Percentiles rank a stretch among this genome's conserved stretches.
Evolutionary conservation across 92 coral and sea anemone genomes (phyloP).

Genomic region (Blastomussa wellsi): DNA sequence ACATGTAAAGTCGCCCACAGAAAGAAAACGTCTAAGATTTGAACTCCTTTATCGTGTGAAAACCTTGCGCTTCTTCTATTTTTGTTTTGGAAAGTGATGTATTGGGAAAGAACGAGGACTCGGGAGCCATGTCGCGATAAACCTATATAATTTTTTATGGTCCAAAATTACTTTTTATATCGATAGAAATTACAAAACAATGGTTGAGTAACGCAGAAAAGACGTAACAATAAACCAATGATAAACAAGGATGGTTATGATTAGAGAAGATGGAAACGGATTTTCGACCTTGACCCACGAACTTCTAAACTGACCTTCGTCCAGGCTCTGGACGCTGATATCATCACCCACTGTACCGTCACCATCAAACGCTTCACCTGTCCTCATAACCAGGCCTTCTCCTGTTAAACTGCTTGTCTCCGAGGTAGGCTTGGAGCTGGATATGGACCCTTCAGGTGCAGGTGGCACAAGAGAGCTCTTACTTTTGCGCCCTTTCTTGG

Average conservation of each 20-base stretch:
- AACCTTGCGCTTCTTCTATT: background rate
- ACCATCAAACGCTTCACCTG: conserved; percentile 62
- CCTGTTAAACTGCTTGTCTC: conserved; percentile 92
- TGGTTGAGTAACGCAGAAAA: too few relatives aligned
- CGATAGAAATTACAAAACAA: background rate
- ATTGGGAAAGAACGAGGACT: too few relatives aligned
- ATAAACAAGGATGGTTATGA: too few relatives aligned
- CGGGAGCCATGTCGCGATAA: background rate
- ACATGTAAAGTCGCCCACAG: background rate
- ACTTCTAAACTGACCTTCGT: conserved; percentile 73
- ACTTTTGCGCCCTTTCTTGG: conserved; percentile 98
- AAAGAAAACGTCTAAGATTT: background rate
- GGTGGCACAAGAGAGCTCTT: conserved; percentile 92
- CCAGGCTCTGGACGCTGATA: conserved; percentile 94
- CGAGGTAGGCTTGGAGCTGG: conserved; percentile 76
- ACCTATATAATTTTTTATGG: background rate
- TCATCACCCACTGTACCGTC: conserved; percentile 83
- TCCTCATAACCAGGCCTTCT: conserved; percentile 64
- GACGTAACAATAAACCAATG: background rate
- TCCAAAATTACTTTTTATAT: background rate
- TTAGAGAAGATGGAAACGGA: background rate
- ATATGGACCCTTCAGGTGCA: conserved; percentile 74
- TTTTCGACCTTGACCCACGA: background rate
- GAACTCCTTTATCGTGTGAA: background rate
- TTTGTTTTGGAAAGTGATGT: background rate